Evolutionary conservation across 1,140 invertebrate species (phyloP).

Genomic region (Ostrea edulis): DNA sequence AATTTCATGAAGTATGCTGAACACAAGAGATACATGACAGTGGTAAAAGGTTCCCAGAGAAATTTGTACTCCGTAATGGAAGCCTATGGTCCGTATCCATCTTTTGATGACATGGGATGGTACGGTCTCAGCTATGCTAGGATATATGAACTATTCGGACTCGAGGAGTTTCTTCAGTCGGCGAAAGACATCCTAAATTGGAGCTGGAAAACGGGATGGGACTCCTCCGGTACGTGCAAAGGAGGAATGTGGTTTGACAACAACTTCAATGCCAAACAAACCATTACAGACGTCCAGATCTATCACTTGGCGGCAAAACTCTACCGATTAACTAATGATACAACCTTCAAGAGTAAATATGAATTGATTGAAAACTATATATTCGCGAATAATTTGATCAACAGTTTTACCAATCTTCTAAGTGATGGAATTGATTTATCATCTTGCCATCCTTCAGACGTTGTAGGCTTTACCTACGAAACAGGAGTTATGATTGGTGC

Average conservation of each 20-base stretch:
- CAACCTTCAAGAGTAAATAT: conserved; percentile 44
- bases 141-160: conserved; percentile 59
- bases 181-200: conserved; percentile 61
- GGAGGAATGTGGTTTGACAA: conserved; percentile 67
- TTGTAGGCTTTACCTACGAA: conserved; percentile 60
- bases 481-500: conserved; percentile 59
- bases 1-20: conserved; percentile 63
- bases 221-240: conserved; percentile 49
- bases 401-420: conserved; percentile 57
- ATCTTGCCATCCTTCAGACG: conserved; percentile 42
- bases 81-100: conserved; percentile 66
- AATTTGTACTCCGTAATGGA: conserved; percentile 60
- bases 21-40: conserved; percentile 55
- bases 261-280: conserved; percentile 55
- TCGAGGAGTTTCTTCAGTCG: conserved; percentile 54
- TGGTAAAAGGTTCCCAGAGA: conserved; percentile 49
- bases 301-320: conserved; percentile 56
- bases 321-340: conserved; percentile 57
- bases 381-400: conserved; percentile 58
- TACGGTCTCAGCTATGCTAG: conserved; percentile 60
- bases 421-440: conserved; percentile 48
- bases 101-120: conserved; percentile 69
- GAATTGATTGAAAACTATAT: conserved; percentile 56
- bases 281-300: conserved; percentile 63
- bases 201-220: conserved; percentile 67